Evolutionary conservation across 2,797 vertebrate genomes (phyloP).

Genomic region (Monodelphis domestica): DNA sequence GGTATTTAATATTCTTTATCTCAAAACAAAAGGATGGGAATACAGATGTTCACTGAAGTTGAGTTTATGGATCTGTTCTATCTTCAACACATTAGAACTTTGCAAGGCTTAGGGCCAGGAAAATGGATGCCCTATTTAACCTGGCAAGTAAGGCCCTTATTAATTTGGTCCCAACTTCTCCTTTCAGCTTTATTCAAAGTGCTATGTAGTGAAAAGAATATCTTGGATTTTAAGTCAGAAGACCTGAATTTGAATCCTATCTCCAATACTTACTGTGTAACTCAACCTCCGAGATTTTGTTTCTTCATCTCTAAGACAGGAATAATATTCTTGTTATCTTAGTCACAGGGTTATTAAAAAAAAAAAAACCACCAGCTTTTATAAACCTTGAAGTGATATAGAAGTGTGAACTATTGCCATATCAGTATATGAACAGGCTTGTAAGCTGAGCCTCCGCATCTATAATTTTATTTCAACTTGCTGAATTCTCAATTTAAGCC

Average conservation of each 20-base stretch:
- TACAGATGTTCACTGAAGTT: background rate
- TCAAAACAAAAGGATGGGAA: background rate
- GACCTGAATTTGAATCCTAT: background rate
- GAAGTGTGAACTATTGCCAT: background rate
- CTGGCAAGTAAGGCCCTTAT: background rate
- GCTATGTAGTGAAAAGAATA: background rate
- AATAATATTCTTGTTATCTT: background rate
- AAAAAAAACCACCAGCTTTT: no score
- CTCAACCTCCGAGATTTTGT: background rate
- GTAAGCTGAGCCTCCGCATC: background rate
- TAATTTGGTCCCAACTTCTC: background rate
- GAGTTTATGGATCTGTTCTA: background rate
- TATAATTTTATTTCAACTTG: background rate
- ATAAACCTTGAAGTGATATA: background rate
- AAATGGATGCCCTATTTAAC: background rate
- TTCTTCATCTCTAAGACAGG: background rate
- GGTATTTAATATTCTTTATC: background rate
- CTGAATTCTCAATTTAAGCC: slow-evolving; percentile 10
- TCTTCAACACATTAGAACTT: background rate
- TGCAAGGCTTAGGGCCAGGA: background rate
- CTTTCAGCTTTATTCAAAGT: background rate
- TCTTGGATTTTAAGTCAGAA: background rate
- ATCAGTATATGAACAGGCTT: background rate
- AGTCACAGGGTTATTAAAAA: background rate
- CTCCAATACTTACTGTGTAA: background rate